Evolutionary conservation across 2,888 invertebrate species (phyloP).

Genomic region (Aphrophora alni): DNA sequence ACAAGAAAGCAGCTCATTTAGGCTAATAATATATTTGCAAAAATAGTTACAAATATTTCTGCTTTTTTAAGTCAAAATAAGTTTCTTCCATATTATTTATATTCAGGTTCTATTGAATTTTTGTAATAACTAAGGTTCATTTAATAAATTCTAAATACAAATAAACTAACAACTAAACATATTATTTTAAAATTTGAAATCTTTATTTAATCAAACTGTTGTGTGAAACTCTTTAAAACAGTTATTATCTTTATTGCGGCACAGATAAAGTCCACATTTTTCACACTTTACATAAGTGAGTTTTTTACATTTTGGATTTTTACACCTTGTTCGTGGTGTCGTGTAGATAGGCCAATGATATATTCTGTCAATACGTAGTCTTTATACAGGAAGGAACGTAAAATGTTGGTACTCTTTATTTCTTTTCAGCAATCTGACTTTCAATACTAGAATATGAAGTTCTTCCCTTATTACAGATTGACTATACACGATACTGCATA

Average conservation of each 20-base stretch:
- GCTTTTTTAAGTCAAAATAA: too few relatives aligned
- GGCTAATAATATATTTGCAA: too few relatives aligned
- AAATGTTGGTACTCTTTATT: neutral
- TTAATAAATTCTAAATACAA: too few relatives aligned
- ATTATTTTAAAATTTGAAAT: too few relatives aligned
- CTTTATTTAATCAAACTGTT: neutral
- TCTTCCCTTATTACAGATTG: neutral
- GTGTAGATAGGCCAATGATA: slow-evolving; percentile 13
- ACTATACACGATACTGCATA: neutral
- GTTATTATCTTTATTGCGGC: slow-evolving; percentile 16
- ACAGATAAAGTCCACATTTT: slow-evolving; percentile 15
- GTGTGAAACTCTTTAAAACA: slow-evolving; percentile 19
- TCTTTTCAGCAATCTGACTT: slow-evolving; percentile 12
- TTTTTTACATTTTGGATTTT: slow-evolving; percentile 14
- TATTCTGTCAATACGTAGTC: slow-evolving; percentile 4
- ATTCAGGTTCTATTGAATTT: too few relatives aligned
- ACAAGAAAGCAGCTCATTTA: too few relatives aligned
- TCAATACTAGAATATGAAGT: neutral
- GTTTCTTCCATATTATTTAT: too few relatives aligned
- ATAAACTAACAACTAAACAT: too few relatives aligned
- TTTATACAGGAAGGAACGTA: slow-evolving; percentile 11
- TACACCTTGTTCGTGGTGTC: slow-evolving; percentile 18
- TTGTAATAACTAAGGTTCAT: too few relatives aligned
- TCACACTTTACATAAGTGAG: slow-evolving; percentile 19
- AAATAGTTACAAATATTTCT: too few relatives aligned